phyloP scores from a whole-genome alignment of 2,797 vertebrate species.

The Epinephelus awoara region DNA sequence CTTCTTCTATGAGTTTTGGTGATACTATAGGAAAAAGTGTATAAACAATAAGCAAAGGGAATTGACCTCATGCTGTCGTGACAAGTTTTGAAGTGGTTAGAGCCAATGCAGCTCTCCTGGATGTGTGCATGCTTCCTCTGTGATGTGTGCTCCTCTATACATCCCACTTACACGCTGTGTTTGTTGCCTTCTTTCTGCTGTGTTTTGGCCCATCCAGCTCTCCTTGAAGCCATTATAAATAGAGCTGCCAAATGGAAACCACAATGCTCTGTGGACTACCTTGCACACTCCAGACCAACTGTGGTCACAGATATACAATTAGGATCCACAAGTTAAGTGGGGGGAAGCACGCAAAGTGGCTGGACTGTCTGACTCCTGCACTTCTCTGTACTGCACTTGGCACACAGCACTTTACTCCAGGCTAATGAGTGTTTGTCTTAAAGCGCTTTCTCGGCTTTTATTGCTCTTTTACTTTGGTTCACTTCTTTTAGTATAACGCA shows the following conservation, averaged over 20 bases:
- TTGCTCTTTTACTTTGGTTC: slow-evolving; percentile 14
- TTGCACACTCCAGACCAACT: slow-evolving; percentile 17
- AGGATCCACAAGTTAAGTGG: slow-evolving; percentile 48
- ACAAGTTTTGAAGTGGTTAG: not conserved
- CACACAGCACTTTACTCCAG: not conserved
- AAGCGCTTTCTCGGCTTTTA: slow-evolving; percentile 12
- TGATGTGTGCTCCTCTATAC: not conserved
- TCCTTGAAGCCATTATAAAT: slow-evolving; percentile 34
- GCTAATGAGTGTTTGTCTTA: slow-evolving; percentile 20
- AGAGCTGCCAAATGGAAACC: slow-evolving; percentile 44
- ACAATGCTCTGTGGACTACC: slow-evolving; percentile 47
- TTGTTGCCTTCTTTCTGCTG: not conserved
- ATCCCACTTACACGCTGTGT: not conserved
- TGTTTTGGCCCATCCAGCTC: slow-evolving; percentile 16
- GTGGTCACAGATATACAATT: slow-evolving; percentile 51
- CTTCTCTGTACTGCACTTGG: slow-evolving; percentile 6
- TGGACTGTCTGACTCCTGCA: slow-evolving; percentile 20
- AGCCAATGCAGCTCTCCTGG: not conserved
- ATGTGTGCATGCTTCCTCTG: not conserved
- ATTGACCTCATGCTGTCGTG: not conserved
- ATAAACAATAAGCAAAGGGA: not conserved
- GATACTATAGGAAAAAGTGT: not conserved
- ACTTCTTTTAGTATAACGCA: slow-evolving; percentile 6
- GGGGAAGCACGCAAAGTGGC: slow-evolving; percentile 21
- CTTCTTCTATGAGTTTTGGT: not conserved